A percentile compares a stretch with the other conserved stretches of the same genome.
Evolutionary conservation across 1,140 invertebrate genomes (phyloP).

Genomic region (Caenorhabditis elegans): DNA sequence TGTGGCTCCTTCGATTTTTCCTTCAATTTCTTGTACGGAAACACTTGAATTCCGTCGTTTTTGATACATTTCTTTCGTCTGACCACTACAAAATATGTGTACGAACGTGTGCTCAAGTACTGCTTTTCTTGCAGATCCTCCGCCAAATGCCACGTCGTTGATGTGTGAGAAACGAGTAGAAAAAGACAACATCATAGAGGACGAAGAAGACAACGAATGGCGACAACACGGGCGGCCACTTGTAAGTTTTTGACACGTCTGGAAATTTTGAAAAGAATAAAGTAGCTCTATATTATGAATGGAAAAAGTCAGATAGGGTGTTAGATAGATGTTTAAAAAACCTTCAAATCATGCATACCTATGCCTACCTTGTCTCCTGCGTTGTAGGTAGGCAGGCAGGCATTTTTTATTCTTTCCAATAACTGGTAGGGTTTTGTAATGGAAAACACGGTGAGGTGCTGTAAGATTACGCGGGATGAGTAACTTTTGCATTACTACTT

Average conservation of each 20-base stretch:
- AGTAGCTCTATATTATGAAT: background rate
- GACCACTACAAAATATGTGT: too few species aligned
- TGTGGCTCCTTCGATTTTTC: too few species aligned
- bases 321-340: background rate
- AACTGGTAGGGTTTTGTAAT: too few species aligned
- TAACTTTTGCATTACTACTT: too few species aligned
- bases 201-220: constrained; percentile 40
- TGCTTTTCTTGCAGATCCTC: background rate
- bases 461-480: too few species aligned
- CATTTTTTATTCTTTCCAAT: too few species aligned
- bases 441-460: too few species aligned
- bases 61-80: background rate
- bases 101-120: too few species aligned
- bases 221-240: constrained; percentile 52
- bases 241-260: constrained; percentile 42
- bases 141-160: constrained; percentile 3
- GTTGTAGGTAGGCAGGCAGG: too few species aligned
- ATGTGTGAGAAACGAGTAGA: constrained; percentile 16
- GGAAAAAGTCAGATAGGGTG: background rate
- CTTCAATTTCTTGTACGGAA: background rate
- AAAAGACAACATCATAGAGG: background rate
- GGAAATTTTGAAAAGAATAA: background rate
- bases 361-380: too few species aligned
- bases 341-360: too few species aligned
- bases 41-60: constrained; percentile 5